phyloP scores from a whole-genome alignment of 2,888 invertebrate species.

The Nasonia oneida region DNA sequence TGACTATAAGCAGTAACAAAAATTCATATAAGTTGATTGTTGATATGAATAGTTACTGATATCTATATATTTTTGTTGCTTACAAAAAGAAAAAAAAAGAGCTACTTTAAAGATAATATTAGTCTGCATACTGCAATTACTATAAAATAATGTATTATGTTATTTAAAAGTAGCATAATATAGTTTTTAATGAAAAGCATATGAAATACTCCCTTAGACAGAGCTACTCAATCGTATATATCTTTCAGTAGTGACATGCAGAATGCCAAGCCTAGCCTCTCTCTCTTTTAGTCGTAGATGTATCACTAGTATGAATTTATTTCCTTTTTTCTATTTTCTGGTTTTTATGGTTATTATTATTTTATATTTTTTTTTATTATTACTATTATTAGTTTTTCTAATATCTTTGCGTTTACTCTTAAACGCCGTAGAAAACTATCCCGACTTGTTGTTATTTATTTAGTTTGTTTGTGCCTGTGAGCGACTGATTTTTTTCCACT shows the following conservation, averaged over 20 bases:
- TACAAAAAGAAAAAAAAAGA: not conserved
- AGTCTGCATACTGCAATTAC: not conserved
- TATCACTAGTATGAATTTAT: conserved; percentile 56
- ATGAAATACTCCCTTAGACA: conserved; percentile 2
- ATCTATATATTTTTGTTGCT: not conserved
- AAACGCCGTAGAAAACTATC: conserved; percentile 52
- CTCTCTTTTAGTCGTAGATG: conserved; percentile 62
- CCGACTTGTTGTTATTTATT: conserved; percentile 55
- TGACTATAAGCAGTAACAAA: not conserved
- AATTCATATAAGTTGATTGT: not conserved
- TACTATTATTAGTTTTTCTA: conserved; percentile 14
- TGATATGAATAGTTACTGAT: not conserved
- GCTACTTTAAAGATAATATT: not conserved
- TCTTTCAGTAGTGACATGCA: conserved; percentile 54
- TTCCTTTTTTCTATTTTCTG: conserved; percentile 56
- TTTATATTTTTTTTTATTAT: conserved; percentile 15
- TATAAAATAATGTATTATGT: not conserved
- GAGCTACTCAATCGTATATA: conserved; percentile 38
- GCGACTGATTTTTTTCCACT: conserved; percentile 52
- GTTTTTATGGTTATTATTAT: conserved; percentile 1
- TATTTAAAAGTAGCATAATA: not conserved
- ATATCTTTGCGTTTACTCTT: conserved; percentile 49
- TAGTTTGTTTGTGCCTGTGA: conserved; percentile 60
- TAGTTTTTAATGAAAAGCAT: not conserved
- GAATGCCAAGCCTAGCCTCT: conserved; percentile 59